Base-by-base conservation (phyloP, 2,888 invertebrate genomes). In the Agrotis puta region DNA sequence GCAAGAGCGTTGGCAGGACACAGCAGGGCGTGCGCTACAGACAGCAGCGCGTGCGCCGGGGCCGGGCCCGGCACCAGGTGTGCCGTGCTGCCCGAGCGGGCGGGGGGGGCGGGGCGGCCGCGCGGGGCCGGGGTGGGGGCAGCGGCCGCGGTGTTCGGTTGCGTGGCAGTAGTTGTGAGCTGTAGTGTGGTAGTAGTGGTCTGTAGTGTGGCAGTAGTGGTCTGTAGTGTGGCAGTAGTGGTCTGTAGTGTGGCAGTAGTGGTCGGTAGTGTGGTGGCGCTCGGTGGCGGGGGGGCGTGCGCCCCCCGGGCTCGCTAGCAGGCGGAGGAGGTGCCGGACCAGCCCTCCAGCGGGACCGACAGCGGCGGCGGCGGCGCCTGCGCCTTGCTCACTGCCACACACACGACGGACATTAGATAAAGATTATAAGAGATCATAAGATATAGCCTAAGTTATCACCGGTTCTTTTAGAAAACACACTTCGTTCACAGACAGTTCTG, bases 311-410 rank as follows among this genome's bases (percentile, higher is more conserved):
- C 91, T 88, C 92, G 96, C 95, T 96, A 96, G 96, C 96, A 96
- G 70, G 95, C 95, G 90, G 93, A 93, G 54, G 97, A 96, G 73
- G 96, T 91, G 89, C 94, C 96, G 93, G 97, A 91, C 95, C 97
- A 97, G 79, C 95, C 94, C 79, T 93, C 94, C 82, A 97, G 92
- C 86, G 97, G 97, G 74, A 97, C 90, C 70, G 95, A 94, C 84
- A 96, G 94, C 81, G 97, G 97, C 77, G 97, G 97, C 88, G 95
- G 95, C 71, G 97, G 97, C 80, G 97, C 97, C 87, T 94, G 97
- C 89, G 97, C 97, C 91, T 97, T 97, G 88, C 94, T 95, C 91
- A 91, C 95, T 94, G 93, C 39, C 73, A 39, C 66, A 61, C 33
- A 82, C 75, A 78, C 67, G 58, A 70, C 43, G 0, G 9, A 20